Evolutionary conservation across 2,888 invertebrate genomes (phyloP).

Genomic region (Drosophila infuscata): DNA sequence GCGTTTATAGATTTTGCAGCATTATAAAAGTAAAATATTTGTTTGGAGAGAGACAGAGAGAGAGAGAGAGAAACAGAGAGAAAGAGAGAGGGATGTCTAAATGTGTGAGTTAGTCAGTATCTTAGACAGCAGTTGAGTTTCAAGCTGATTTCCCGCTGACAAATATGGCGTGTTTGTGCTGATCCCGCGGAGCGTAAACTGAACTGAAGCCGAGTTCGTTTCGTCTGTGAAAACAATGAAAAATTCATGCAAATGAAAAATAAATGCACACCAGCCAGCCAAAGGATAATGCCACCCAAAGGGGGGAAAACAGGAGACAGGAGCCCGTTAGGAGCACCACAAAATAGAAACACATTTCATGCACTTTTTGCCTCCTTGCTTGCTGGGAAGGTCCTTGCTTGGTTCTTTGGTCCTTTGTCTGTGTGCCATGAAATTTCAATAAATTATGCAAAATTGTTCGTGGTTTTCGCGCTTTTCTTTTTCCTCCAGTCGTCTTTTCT

Average conservation of each 20-base stretch:
- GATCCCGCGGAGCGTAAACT: constrained; percentile 77
- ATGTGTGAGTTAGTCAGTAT: constrained; percentile 34
- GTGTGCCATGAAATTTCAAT: constrained; percentile 76
- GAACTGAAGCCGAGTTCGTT: constrained; percentile 48
- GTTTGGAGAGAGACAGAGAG: constrained; percentile 38
- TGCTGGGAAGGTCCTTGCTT: constrained; percentile 24
- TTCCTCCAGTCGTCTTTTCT: constrained; percentile 24
- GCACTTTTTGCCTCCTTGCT: constrained; percentile 48
- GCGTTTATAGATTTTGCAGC: constrained; percentile 66
- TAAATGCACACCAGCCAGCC: constrained; percentile 82
- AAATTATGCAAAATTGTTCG: constrained; percentile 80
- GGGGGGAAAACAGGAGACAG: constrained; percentile 11
- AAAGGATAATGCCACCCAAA: constrained; percentile 65
- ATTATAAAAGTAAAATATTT: constrained; percentile 71
- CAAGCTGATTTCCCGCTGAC: constrained; percentile 77
- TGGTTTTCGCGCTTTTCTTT: constrained; percentile 75
- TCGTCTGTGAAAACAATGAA: constrained; percentile 80
- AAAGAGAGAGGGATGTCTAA: constrained; percentile 60
- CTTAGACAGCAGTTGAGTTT: constrained; percentile 52
- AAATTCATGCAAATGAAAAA: constrained; percentile 84
- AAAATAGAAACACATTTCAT: constrained; percentile 81
- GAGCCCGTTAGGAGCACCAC: constrained; percentile 29
- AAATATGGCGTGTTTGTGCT: constrained; percentile 80
- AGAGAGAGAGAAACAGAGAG: constrained; percentile 2
- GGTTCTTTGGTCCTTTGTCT: constrained; percentile 61